phyloP scores from a whole-genome alignment of 2,888 invertebrate genomes.

The Drosophila hamatofila region DNA sequence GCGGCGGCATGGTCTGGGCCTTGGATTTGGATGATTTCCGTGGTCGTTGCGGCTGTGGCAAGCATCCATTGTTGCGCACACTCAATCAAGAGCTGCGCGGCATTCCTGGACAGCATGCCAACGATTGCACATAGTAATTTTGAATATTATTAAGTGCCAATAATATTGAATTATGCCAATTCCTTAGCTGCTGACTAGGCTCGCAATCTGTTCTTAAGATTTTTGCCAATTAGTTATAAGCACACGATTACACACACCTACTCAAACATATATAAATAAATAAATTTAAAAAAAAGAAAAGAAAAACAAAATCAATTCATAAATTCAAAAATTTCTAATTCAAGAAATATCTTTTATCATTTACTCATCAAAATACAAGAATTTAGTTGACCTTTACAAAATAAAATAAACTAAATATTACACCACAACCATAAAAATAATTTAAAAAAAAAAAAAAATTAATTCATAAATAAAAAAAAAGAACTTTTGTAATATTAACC shows the following conservation, averaged over 20 bases:
- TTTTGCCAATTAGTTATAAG: slow-evolving; percentile 64
- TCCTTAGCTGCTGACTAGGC: slow-evolving; percentile 52
- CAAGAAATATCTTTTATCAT: no score
- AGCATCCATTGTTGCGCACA: slow-evolving; percentile 89
- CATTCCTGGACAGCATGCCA: slow-evolving; percentile 83
- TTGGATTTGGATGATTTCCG: slow-evolving; percentile 92
- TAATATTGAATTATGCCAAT: slow-evolving; percentile 29
- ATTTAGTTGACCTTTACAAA: no score
- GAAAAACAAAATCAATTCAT: not conserved
- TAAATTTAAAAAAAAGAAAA: slow-evolving; percentile 6
- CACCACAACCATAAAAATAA: no score
- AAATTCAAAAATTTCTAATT: not conserved
- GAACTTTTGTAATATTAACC: no score
- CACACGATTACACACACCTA: slow-evolving; percentile 28
- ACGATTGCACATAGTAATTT: slow-evolving; percentile 85
- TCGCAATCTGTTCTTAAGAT: slow-evolving; percentile 79
- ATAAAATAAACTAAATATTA: no score
- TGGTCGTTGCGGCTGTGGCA: slow-evolving; percentile 89
- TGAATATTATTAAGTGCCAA: slow-evolving; percentile 42
- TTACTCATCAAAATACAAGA: no score
- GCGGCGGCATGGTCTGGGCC: slow-evolving; percentile 93
- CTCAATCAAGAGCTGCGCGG: slow-evolving; percentile 87
- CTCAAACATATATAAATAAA: slow-evolving; percentile 15
- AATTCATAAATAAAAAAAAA: no score
- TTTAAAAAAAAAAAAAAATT: no score